These are phyloP conservation scores for Melopsittacus undulatus DNA, from an alignment of 2,797 vertebrate genomes.

Conservation along the genomic window DNA sequence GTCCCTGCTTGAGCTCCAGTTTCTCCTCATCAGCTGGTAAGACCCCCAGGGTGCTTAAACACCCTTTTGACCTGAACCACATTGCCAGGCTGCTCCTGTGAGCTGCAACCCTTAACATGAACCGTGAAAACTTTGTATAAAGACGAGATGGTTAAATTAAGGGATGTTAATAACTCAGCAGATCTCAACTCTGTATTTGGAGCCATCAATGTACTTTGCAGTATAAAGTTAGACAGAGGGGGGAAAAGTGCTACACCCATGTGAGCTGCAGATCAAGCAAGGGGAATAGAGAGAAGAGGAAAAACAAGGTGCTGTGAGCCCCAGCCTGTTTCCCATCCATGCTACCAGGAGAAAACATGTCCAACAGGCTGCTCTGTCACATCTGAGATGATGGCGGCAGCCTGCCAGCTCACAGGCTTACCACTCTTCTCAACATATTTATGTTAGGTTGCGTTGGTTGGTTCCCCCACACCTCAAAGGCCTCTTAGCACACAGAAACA, in stretches of 20 bases:
- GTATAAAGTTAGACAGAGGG: background rate
- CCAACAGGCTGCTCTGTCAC: constrained; percentile 29
- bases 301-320: background rate
- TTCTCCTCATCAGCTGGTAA: background rate
- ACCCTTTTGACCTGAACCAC: background rate
- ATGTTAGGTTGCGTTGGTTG: background rate
- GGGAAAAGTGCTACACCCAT: background rate
- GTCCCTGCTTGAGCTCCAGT: background rate
- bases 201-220: background rate
- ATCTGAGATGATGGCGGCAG: background rate
- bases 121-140: background rate
- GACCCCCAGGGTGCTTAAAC: background rate
- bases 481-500: background rate
- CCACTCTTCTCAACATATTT: background rate
- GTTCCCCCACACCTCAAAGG: background rate
- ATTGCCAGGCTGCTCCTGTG: background rate
- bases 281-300: background rate
- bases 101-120: background rate
- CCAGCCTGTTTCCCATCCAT: background rate
- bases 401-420: constrained; percentile 32
- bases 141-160: constrained; percentile 24
- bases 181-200: background rate
- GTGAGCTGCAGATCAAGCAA: background rate
- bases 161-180: constrained; percentile 3
- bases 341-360: background rate